Base-by-base conservation (phyloP, 2,888 invertebrate species). In the Cenopis cana region DNA sequence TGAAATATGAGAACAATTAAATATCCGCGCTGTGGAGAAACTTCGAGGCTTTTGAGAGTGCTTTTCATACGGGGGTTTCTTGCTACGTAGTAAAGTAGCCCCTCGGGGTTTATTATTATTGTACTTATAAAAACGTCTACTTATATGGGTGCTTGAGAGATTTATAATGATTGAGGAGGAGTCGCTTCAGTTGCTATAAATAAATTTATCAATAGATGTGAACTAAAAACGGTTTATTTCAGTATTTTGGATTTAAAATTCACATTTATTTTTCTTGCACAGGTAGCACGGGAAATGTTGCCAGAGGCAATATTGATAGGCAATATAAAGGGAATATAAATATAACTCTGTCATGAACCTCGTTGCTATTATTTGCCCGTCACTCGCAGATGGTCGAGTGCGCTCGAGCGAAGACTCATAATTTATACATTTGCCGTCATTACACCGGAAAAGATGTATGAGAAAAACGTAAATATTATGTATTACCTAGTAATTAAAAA, bases 321-420 rank as follows among this genome's bases (percentile, higher is more conserved):
- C 9, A 8, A 8, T 33, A 33, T 5, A 8, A 33, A 5, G 33
- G 33, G 8, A 8, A 8, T 8, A 33, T 5, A 5, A 4, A 2
- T 2, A 5, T 29, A 29, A 2, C 29, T 24, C 33, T 8, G 33
- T 8, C 33, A 33, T 76, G 73, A 73, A 73, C 72, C 75, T 78
- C 74, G 76, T 76, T 76, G 72, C 74, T 77, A 82, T 85, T 85
- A 85, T 82, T 81, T 78, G 72, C 73, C 81, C 82, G 85, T 84
- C 86, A 82, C 71, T 38, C 38, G 33, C 85, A 85, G 77, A 70
- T 62, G 33, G 67, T 56, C 64, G 56, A 50, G 73, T 57, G 56
- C 49, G 64, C 69, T 52, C 50, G 50, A 49, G 33, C 17, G 17
- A 55, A 50, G 61, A 36, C 60, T 18, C 59, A 38, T 59, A 54